Evolutionary conservation across 2,888 invertebrate genomes (phyloP).

Genomic region (Elegia similella): DNA sequence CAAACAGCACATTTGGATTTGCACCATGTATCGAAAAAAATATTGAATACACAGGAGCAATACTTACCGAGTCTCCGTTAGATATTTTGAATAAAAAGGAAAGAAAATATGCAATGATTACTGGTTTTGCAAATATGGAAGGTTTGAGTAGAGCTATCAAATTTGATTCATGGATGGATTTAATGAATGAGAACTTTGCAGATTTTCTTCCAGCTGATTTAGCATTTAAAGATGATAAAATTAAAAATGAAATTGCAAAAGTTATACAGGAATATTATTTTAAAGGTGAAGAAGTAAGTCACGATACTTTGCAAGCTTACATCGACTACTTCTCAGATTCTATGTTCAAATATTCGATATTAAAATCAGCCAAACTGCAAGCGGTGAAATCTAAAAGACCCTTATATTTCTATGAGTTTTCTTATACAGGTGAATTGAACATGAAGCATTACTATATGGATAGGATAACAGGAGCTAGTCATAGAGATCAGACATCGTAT

Average conservation of each 20-base stretch:
- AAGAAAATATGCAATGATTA: conserved; percentile 52
- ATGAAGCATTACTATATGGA: conserved; percentile 61
- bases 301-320: conserved; percentile 49
- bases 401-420: conserved; percentile 65
- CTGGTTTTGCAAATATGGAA: conserved; percentile 70
- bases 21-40: conserved; percentile 66
- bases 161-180: conserved; percentile 57
- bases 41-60: conserved; percentile 46
- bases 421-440: conserved; percentile 60
- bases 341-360: conserved; percentile 66
- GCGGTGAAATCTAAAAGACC: conserved; percentile 42
- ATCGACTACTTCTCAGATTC: conserved; percentile 69
- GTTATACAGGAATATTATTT: conserved; percentile 58
- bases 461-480: conserved; percentile 62
- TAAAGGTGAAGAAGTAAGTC: conserved; percentile 47
- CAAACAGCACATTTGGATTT: conserved; percentile 70
- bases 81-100: conserved; percentile 52
- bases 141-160: conserved; percentile 62
- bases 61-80: conserved; percentile 64
- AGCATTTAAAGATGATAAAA: conserved; percentile 42
- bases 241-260: conserved; percentile 41
- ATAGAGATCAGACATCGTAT: conserved; percentile 69
- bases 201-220: conserved; percentile 67
- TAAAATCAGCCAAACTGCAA: conserved; percentile 63
- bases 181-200: conserved; percentile 64